phyloP scores from a whole-genome alignment of 2,888 invertebrate species.

The Aspidiotus destructor region DNA sequence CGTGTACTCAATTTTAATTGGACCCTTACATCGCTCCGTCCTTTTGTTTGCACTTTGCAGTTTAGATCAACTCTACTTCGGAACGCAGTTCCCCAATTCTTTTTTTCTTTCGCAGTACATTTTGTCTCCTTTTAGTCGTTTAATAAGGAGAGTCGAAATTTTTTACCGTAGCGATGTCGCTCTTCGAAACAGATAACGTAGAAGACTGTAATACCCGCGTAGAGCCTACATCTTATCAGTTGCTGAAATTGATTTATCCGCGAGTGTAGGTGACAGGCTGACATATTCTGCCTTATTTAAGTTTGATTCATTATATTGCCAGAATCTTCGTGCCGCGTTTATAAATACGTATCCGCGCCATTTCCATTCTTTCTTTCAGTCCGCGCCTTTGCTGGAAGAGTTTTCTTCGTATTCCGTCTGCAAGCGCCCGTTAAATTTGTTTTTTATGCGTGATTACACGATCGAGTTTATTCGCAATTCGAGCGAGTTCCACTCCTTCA shows the following conservation, averaged over 20 bases:
- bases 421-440: not conserved
- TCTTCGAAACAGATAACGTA: slow-evolving; percentile 6
- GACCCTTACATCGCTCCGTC: no score
- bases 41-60: no score
- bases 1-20: no score
- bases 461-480: not conserved
- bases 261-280: slow-evolving; percentile 9
- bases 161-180: no score
- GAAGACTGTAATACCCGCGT: not conserved
- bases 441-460: slow-evolving; percentile 4
- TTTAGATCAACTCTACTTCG: no score
- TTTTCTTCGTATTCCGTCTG: no score
- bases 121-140: no score
- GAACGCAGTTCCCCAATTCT: no score
- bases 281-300: slow-evolving; percentile 11
- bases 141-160: no score
- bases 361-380: not conserved
- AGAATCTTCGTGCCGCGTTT: not conserved
- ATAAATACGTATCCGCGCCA: not conserved
- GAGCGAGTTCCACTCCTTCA: no score
- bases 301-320: slow-evolving; percentile 12
- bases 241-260: slow-evolving; percentile 15
- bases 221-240: slow-evolving; percentile 12
- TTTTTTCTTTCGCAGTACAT: no score
- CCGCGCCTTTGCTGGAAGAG: not conserved